Conservation (phyloP, 2,797 vertebrate species). For the Tokudaia muenninki region DNA sequence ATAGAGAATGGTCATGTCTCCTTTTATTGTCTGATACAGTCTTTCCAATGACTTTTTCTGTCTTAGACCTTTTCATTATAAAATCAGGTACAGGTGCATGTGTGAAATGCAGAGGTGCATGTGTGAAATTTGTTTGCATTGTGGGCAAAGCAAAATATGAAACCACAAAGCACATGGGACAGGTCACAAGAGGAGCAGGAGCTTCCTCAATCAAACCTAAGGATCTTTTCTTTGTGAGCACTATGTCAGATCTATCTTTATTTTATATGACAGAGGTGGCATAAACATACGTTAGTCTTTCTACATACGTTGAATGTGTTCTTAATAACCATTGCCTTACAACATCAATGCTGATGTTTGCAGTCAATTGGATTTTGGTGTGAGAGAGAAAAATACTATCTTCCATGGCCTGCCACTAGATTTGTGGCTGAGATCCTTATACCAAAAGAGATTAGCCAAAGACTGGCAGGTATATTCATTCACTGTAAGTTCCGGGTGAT, state of each 20-base stretch:
- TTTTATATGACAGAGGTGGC: conserved; percentile 14
- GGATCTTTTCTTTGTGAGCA: conserved; percentile 9
- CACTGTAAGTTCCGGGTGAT: background rate
- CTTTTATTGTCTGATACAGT: background rate
- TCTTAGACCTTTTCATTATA: background rate
- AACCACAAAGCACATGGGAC: background rate
- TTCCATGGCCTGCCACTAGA: background rate
- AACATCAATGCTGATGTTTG: conserved; percentile 28
- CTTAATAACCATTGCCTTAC: conserved; percentile 27
- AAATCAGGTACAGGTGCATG: background rate
- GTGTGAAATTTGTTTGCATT: conserved; percentile 39
- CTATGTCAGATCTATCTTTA: background rate
- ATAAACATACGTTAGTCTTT: conserved; percentile 22
- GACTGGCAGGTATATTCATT: background rate
- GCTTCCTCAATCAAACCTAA: conserved; percentile 3
- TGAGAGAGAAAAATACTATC: background rate
- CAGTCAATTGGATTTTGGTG: conserved; percentile 45
- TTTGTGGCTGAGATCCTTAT: background rate
- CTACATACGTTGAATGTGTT: background rate
- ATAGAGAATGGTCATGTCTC: background rate
- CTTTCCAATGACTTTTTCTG: conserved; percentile 33
- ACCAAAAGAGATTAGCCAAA: background rate
- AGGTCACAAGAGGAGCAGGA: background rate
- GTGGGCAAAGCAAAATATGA: background rate
- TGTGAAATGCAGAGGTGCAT: background rate